Percentiles rank a stretch among this genome's conserved stretches.
phyloP scores from a whole-genome alignment of 2,888 invertebrate species.

The Stenodema calcarata region DNA sequence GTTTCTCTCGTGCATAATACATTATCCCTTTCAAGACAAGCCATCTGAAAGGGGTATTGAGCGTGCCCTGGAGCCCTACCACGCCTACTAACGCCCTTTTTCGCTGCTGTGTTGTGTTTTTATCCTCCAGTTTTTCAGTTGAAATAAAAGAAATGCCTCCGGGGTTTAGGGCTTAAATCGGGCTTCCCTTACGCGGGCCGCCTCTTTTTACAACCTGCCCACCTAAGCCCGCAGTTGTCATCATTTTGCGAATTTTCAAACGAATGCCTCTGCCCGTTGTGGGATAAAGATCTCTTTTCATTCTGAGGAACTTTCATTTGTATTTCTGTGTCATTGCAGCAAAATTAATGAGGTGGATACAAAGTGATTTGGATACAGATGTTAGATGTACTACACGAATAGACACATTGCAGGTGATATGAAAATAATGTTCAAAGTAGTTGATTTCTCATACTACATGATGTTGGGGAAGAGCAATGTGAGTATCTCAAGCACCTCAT shows the following conservation, averaged over 20 bases:
- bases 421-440: too few relatives aligned
- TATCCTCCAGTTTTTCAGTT: not conserved
- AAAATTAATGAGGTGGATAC: too few relatives aligned
- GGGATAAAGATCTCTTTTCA: not conserved
- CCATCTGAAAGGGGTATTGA: slow-evolving; percentile 7
- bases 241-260: not conserved
- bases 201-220: not conserved
- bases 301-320: too few relatives aligned
- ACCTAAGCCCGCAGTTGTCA: not conserved
- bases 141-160: slow-evolving; percentile 13
- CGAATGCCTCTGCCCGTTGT: not conserved
- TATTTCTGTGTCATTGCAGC: too few relatives aligned
- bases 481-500: too few relatives aligned
- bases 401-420: too few relatives aligned
- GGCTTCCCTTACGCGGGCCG: not conserved
- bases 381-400: too few relatives aligned
- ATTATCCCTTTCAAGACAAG: slow-evolving; percentile 6
- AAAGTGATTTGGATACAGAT: too few relatives aligned
- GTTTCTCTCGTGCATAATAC: slow-evolving; percentile 8
- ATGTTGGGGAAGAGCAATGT: too few relatives aligned
- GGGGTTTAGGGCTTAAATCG: not conserved
- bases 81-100: slow-evolving; percentile 1
- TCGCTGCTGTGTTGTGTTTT: not conserved
- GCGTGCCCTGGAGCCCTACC: not conserved
- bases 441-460: too few relatives aligned